Conservation (phyloP, 2,888 invertebrate species). For the Caenorhabditis zanzibari region DNA sequence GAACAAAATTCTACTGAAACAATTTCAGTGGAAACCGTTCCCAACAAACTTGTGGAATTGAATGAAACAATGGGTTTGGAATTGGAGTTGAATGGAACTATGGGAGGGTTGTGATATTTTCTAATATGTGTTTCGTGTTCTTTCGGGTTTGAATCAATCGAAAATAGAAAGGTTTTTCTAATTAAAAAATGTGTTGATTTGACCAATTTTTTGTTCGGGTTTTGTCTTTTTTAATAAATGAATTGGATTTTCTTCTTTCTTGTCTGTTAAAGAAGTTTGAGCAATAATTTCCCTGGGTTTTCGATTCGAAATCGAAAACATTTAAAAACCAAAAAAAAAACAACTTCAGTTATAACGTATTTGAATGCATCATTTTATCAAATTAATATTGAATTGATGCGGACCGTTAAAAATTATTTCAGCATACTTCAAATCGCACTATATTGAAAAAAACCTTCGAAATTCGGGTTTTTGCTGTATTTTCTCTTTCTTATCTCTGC, state of each 20-base stretch:
- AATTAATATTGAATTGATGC: too few species aligned
- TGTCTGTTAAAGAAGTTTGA: too few species aligned
- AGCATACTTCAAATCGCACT: too few species aligned
- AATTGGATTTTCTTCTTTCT: background rate
- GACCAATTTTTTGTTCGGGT: constrained; percentile 43
- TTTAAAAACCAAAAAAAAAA: too few species aligned
- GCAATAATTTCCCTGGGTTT: too few species aligned
- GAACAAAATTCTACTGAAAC: constrained; percentile 37
- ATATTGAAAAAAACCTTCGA: too few species aligned
- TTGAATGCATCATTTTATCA: too few species aligned
- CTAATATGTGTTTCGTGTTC: constrained; percentile 26
- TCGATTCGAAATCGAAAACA: too few species aligned
- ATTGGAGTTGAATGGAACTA: constrained; percentile 42
- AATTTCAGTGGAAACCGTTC: constrained; percentile 1
- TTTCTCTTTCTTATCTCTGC: too few species aligned
- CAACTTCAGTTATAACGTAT: too few species aligned
- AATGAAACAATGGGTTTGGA: constrained; percentile 56
- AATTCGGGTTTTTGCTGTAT: too few species aligned
- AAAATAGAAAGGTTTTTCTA: background rate
- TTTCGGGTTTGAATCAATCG: constrained; percentile 47
- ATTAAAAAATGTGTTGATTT: constrained; percentile 34
- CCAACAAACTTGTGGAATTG: constrained; percentile 36
- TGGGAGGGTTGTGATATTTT: background rate
- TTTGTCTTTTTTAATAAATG: constrained; percentile 5
- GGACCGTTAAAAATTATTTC: too few species aligned